Percentiles rank a stretch among this genome's conserved stretches.
These are phyloP conservation scores for Griposia aprilina DNA, from an alignment of 2,888 invertebrate species.

Conservation along the genomic window DNA sequence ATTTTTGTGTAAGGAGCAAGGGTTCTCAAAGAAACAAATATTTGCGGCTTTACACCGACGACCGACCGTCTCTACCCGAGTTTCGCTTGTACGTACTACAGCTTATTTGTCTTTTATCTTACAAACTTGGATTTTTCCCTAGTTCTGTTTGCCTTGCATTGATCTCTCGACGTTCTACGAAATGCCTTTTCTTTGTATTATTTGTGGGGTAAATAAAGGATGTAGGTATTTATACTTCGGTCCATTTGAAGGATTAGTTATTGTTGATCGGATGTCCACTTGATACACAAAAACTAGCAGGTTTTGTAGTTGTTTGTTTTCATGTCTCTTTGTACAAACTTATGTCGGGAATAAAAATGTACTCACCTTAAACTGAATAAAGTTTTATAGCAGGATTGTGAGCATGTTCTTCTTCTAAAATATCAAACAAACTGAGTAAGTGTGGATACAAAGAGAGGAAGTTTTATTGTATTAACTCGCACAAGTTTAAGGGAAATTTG, in stretches of 20 bases:
- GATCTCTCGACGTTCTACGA: constrained; percentile 47
- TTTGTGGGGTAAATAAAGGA: constrained; percentile 32
- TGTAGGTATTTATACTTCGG: constrained; percentile 11
- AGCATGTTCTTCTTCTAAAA: constrained; percentile 41
- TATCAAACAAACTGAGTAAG: constrained; percentile 39
- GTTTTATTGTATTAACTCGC: constrained; percentile 51
- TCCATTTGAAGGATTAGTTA: constrained; percentile 19
- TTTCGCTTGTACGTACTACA: constrained; percentile 59
- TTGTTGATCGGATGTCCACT: constrained; percentile 20
- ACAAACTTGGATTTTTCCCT: constrained; percentile 58
- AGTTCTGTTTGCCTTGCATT: constrained; percentile 55
- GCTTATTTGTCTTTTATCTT: constrained; percentile 68
- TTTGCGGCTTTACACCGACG: constrained; percentile 79
- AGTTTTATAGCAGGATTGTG: constrained; percentile 27
- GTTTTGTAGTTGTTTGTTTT: constrained; percentile 29
- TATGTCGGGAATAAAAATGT: constrained; percentile 22
- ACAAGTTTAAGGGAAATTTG: constrained; percentile 72
- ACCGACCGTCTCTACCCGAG: constrained; percentile 70
- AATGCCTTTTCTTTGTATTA: constrained; percentile 43
- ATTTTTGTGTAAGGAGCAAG: constrained; percentile 76
- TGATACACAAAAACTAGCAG: neutral
- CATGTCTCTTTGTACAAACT: constrained; percentile 25
- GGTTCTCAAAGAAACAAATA: constrained; percentile 82
- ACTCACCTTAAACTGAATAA: constrained; percentile 20
- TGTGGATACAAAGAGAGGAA: constrained; percentile 54